These are phyloP conservation scores for Chaenocephalus aceratus DNA, from an alignment of 2,113 vertebrate genomes.

Conservation along the genomic window DNA sequence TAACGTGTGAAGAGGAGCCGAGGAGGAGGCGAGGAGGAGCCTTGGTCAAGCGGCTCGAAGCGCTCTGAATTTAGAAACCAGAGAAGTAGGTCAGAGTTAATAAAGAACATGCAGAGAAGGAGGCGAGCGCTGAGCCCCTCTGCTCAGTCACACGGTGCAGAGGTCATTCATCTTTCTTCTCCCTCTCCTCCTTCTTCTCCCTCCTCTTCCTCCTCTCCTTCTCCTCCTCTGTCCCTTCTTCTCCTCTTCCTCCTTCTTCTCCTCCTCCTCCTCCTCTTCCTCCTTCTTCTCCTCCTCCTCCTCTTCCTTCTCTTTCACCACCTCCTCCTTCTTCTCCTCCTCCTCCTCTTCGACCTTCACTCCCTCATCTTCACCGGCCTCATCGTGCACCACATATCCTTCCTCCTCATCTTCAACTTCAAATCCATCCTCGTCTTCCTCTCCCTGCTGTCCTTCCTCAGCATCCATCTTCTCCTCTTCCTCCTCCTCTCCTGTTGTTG, in stretches of 20 bases:
- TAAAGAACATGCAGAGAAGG: too few species aligned
- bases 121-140: too few species aligned
- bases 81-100: too few species aligned
- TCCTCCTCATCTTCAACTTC: slow-evolving; percentile 63
- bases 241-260: not conserved
- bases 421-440: slow-evolving; percentile 64
- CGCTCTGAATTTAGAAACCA: too few species aligned
- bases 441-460: slow-evolving; percentile 46
- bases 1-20: too few species aligned
- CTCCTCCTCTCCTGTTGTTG: not conserved
- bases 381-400: slow-evolving; percentile 63
- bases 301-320: not conserved
- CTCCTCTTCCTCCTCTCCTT: too few species aligned
- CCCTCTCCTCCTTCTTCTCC: too few species aligned
- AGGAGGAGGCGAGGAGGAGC: too few species aligned
- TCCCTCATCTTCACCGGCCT: slow-evolving; percentile 68
- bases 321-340: slow-evolving; percentile 30
- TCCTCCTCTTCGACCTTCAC: slow-evolving; percentile 41
- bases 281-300: slow-evolving; percentile 59
- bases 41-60: too few species aligned
- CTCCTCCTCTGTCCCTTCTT: too few species aligned
- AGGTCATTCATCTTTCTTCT: slow-evolving; percentile 52
- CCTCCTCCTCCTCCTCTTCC: not conserved
- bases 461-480: slow-evolving; percentile 54
- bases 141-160: not conserved